Evolutionary conservation across 2,797 vertebrate species (phyloP).

Genomic region (Semaprochilodus insignis): DNA sequence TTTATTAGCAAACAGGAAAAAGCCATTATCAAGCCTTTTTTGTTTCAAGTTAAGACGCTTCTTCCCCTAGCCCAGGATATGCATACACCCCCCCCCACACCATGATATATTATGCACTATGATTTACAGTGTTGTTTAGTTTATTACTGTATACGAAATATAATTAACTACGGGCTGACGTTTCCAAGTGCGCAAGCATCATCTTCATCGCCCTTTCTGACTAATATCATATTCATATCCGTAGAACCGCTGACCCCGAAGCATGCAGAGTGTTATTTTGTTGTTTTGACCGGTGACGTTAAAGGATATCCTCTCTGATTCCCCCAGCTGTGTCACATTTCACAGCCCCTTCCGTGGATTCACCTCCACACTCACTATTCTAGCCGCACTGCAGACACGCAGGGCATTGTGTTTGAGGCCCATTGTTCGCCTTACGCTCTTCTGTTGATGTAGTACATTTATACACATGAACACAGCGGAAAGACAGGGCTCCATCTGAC

Average conservation of each 20-base stretch:
- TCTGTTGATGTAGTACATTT: constrained; percentile 9
- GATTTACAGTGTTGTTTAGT: neutral
- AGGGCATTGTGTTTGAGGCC: constrained; percentile 48
- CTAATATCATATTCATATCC: neutral
- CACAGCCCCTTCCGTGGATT: constrained; percentile 54
- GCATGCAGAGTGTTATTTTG: constrained; percentile 19
- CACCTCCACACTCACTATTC: constrained; percentile 24
- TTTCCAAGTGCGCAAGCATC: neutral
- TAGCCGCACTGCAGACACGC: neutral
- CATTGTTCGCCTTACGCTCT: constrained; percentile 45
- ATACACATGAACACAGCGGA: neutral
- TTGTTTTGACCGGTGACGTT: constrained; percentile 49
- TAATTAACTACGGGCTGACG: neutral
- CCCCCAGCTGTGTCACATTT: constrained; percentile 35
- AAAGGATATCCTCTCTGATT: constrained; percentile 60
- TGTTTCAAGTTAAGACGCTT: neutral
- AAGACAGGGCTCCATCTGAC: neutral
- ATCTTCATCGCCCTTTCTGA: neutral
- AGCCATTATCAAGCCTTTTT: neutral
- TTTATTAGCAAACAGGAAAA: neutral
- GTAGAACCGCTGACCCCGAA: neutral
- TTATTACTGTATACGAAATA: neutral
- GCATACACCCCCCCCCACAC: neutral
- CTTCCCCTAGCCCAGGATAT: neutral
- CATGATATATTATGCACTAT: neutral